Percentiles rank a stretch among this genome's conserved stretches.
Evolutionary conservation across 2,113 vertebrate genomes (phyloP).

Genomic region (Lycaon pictus): DNA sequence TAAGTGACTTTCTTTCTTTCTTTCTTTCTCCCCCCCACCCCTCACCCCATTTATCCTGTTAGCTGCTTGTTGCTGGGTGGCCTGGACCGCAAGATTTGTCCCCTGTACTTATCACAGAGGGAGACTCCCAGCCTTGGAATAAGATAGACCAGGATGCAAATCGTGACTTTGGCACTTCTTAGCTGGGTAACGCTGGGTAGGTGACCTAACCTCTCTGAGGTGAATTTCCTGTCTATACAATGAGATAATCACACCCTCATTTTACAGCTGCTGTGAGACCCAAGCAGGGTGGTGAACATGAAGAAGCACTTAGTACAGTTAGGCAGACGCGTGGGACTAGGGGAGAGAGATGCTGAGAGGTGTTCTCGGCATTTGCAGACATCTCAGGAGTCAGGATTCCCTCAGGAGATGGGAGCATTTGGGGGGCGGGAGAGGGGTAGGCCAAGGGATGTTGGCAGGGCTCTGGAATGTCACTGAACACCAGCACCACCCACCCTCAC

Average conservation of each 20-base stretch:
- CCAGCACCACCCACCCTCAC: not conserved
- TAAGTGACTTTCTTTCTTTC: constrained; percentile 86
- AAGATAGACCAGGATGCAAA: not conserved
- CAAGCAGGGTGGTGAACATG: not conserved
- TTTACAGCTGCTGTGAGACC: not conserved
- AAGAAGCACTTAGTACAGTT: not conserved
- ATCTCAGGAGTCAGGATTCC: not conserved
- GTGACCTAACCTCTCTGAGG: not conserved
- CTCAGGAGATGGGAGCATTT: not conserved
- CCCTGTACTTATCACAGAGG: not conserved
- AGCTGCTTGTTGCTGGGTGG: not conserved
- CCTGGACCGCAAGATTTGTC: not conserved
- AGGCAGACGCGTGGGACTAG: not conserved
- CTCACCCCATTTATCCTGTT: not conserved
- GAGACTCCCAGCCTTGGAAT: not conserved
- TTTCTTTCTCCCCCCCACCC: not conserved
- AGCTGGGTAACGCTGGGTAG: not conserved
- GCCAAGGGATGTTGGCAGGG: not conserved
- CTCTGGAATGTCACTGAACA: not conserved
- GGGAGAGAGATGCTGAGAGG: not conserved
- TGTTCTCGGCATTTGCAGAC: not conserved
- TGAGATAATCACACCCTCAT: not conserved
- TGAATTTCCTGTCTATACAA: not conserved
- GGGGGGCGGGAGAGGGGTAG: rapidly evolving
- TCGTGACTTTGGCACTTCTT: constrained; percentile 31